Base-by-base conservation (phyloP, 1,140 invertebrate genomes). In the Ceratoteleas bidentatus region DNA sequence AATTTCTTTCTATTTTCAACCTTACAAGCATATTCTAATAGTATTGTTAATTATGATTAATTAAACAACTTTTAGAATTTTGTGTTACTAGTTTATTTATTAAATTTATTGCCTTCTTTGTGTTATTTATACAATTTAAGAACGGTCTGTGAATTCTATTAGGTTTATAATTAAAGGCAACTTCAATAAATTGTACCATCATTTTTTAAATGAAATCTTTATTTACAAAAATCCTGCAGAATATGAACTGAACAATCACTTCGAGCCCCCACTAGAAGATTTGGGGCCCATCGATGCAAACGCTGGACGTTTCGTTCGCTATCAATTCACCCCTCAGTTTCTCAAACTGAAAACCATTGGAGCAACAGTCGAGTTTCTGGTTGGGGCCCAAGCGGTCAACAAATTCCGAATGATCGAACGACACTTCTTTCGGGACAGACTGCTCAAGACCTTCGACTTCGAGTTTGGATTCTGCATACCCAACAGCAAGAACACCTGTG, bases 401-500 rank as follows among this genome's bases (percentile, higher is more conserved):
- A 98, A 98, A 88, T 99, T 99, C 89, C 93, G 98, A 52, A 99
- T 99, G 98, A 99, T 99, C 83, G 98, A 99, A 89, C 95, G 97
- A 33, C 98, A 99, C 90, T 99, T 97, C 92, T 99, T 99, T 90
- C 93, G 96, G 53, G 97, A 99, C 85, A 95, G 95, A 68, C 90
- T 99, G 50, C 93, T 99, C 9, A 99, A 99, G 92, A 98, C 97
- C n/a, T 99, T 99, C 92, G 98, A 99, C 90, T 99, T 99, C 94
- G 97, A 99, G 90, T 99, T 99, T 94, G 98, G 98, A 50, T 99
- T 99, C 91, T 99, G 98, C 88, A 99, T 99, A 92, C 98, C 98
- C 33, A 97, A 98, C 89, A 99, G 97, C 77, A 95, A 96, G 86
- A 99, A 99, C 89, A 98, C 98, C 5, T 99, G 98, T 90, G 98